Percentiles rank a stretch among this genome's conserved stretches.
These are phyloP conservation scores for Ariolimax columbianus DNA, from an alignment of 2,888 invertebrate species.

Conservation along the genomic window DNA sequence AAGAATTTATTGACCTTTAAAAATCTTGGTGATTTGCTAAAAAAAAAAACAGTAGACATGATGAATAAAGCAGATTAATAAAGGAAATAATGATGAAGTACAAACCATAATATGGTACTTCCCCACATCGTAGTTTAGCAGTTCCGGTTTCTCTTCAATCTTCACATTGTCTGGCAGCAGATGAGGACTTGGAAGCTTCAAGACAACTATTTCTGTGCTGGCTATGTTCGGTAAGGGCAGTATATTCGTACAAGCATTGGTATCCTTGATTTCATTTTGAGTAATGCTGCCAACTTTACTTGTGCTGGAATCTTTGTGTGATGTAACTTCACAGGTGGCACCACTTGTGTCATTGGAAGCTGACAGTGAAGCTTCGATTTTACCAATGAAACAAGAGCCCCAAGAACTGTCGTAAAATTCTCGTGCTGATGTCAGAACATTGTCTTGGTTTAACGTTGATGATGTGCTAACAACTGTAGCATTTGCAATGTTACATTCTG, in stretches of 20 bases:
- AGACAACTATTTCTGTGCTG: constrained; percentile 41
- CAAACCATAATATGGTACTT: constrained; percentile 49
- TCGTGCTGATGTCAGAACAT: background rate
- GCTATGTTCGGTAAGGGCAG: constrained; percentile 67
- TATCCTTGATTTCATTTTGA: background rate
- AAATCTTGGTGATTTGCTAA: background rate
- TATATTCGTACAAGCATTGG: constrained; percentile 59
- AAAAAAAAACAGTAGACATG: background rate
- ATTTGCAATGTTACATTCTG: background rate
- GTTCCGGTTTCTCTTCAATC: constrained; percentile 47
- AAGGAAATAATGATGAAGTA: background rate
- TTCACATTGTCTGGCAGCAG: constrained; percentile 58
- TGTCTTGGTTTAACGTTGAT: background rate
- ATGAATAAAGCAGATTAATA: background rate
- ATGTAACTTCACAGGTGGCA: background rate
- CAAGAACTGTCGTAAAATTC: constrained; percentile 21
- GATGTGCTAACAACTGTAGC: background rate
- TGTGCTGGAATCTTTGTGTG: background rate
- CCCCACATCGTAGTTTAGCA: constrained; percentile 58
- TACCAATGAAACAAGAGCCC: constrained; percentile 17
- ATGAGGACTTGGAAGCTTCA: constrained; percentile 43
- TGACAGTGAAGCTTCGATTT: background rate
- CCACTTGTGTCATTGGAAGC: background rate
- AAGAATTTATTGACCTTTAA: too few species aligned
- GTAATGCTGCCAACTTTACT: background rate